A percentile compares a stretch with the other conserved stretches of the same genome.
Conservation (phyloP, 1,140 invertebrate species). For the Paralvinella palmiformis region DNA sequence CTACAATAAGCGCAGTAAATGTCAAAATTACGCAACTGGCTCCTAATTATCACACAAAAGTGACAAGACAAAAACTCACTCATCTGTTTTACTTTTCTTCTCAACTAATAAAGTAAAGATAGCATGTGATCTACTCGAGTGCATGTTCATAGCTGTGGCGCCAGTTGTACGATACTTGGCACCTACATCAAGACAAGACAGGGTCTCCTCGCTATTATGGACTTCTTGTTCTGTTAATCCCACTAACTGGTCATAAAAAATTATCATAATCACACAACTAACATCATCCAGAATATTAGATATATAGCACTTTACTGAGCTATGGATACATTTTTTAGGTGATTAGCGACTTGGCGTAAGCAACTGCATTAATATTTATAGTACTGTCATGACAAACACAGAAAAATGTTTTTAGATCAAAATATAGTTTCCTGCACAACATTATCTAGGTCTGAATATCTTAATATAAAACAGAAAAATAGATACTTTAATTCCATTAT, state of each 20-base stretch:
- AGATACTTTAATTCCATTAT: constrained; percentile 45
- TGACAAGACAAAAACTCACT: no score
- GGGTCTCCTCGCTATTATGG: constrained; percentile 28
- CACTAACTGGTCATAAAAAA: constrained; percentile 31
- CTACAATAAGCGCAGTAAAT: background rate
- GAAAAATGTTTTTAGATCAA: no score
- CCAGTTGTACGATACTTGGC: constrained; percentile 71
- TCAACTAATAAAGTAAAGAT: constrained; percentile 56
- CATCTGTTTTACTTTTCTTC: constrained; percentile 35
- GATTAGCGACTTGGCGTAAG: no score
- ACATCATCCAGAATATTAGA: background rate
- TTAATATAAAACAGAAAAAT: background rate
- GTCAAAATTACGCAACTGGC: background rate
- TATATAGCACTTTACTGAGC: constrained; percentile 2
- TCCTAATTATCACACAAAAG: no score
- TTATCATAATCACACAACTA: background rate
- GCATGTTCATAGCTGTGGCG: constrained; percentile 74
- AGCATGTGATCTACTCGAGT: constrained; percentile 57
- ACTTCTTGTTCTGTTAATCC: constrained; percentile 37
- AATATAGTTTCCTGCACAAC: no score
- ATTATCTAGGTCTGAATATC: background rate
- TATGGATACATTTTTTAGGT: no score
- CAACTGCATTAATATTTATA: no score
- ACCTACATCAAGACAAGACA: constrained; percentile 59
- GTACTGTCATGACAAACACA: no score